Evolutionary conservation across 2,888 invertebrate genomes (phyloP), one percentile per base, ranked within the genome.

Genomic region (Mycalesis mineus): DNA sequence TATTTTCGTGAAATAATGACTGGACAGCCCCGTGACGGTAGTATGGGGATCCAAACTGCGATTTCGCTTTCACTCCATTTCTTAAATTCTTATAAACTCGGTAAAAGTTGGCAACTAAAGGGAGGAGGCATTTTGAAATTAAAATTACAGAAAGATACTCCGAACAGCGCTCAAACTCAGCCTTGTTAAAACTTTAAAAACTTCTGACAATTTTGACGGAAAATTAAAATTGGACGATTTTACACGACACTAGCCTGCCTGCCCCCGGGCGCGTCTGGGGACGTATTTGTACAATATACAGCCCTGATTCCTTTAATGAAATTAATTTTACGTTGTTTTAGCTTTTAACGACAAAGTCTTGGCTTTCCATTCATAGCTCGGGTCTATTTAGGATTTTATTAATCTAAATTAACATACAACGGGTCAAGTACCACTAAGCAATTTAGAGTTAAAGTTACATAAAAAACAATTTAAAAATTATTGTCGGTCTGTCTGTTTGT

Each of bases 71-170:
- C 40, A 41, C 40, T 41, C 9, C 40, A 41, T 41, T 41, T 41
- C 40, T 41, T 9, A 17, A 41, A 41, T 41, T 41, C 40, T 41
- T 41, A 41, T 15, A 41, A 41, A 41, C 17, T 17, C 29, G 29
- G 44, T 9, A 33, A 47, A 47, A 14, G n/a, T 47, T 47, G 6
- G 7, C 47, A 33, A 47, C 31, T 9, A 33, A 36, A 33, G 15
- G 60, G 62, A 41, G 64, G 59, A 63, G 59, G 56, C 58, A 61
- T 61, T 65, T 61, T 60, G 55, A 63, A 63, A 60, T 63, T 60
- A 63, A 47, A 47, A 11, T 47, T 36, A 42, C 17, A 49, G 57
- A 47, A 44, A 55, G 60, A 58, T 48, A 31, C 40, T 22, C 37
- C 22, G 22, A 22, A 22, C 8, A 44, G 44, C 53, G 47, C 51